Evolutionary conservation across 1,140 invertebrate species (phyloP).

Genomic region (Zaprionus tsacasi): DNA sequence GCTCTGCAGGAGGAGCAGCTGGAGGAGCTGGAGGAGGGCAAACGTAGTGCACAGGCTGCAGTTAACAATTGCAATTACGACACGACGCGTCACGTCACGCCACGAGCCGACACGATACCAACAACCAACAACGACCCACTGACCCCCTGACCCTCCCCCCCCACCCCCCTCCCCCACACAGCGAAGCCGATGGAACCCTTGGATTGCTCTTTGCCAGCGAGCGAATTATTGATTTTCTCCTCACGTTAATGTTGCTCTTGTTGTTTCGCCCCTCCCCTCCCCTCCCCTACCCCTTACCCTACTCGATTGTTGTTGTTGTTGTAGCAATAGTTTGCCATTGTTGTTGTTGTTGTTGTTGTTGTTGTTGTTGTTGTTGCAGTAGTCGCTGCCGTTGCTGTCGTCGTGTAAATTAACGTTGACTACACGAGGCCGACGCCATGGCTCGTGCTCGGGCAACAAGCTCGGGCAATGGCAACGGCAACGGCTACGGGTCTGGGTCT

Average conservation of each 20-base stretch:
- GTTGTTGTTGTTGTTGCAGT: slow-evolving; percentile 40
- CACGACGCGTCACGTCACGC: slow-evolving; percentile 19
- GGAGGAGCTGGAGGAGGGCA: background rate
- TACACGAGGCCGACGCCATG: slow-evolving; percentile 36
- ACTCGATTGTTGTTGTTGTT: slow-evolving; percentile 14
- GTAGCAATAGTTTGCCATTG: slow-evolving; percentile 17
- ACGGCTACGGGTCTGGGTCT: background rate
- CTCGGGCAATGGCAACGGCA: no score
- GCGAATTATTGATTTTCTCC: slow-evolving; percentile 57
- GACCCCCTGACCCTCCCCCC: slow-evolving; percentile 31
- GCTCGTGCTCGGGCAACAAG: background rate
- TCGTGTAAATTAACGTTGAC: slow-evolving; percentile 75
- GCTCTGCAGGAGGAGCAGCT: background rate
- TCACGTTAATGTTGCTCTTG: slow-evolving; percentile 17
- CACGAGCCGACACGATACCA: slow-evolving; percentile 26
- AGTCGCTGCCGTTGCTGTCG: slow-evolving; percentile 38
- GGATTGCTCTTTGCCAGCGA: slow-evolving; percentile 33
- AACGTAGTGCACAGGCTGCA: slow-evolving; percentile 28
- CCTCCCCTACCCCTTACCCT: no score
- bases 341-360: slow-evolving; percentile 44
- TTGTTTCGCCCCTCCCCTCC: background rate
- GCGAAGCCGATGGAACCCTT: slow-evolving; percentile 22
- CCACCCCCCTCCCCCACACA: slow-evolving; percentile 8
- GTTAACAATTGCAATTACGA: slow-evolving; percentile 57
- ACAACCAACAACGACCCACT: slow-evolving; percentile 12